These are phyloP conservation scores for Notechis scutatus DNA, from an alignment of 2,113 vertebrate genomes.

Conservation along the genomic window DNA sequence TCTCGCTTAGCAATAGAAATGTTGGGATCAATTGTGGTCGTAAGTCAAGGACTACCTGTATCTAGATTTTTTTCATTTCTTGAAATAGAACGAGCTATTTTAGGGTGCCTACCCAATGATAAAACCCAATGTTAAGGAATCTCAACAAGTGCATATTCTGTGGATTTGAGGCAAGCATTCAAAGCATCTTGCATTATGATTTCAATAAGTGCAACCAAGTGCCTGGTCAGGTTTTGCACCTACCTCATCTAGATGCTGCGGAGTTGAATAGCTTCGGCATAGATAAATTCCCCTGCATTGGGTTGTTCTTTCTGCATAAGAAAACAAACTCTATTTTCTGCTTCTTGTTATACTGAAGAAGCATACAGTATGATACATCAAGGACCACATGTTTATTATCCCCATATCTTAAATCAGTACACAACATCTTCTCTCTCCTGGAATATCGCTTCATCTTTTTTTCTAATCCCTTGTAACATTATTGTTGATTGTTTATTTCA, in stretches of 20 bases:
- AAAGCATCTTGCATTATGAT: background rate
- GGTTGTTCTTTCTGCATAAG: background rate
- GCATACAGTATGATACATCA: background rate
- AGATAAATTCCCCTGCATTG: background rate
- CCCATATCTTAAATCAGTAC: background rate
- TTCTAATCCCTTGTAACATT: background rate
- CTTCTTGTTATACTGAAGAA: background rate
- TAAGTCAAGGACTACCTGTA: too few relatives aligned
- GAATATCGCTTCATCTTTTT: background rate
- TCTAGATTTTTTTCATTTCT: background rate
- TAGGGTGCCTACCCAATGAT: too few relatives aligned
- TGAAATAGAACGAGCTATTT: background rate
- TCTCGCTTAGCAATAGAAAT: too few relatives aligned
- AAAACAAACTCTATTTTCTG: background rate
- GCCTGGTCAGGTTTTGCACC: background rate
- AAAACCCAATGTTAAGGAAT: background rate
- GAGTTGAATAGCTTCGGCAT: background rate
- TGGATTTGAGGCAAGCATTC: background rate
- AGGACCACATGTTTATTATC: background rate
- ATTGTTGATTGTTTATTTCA: background rate
- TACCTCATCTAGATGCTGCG: background rate
- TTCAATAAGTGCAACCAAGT: background rate
- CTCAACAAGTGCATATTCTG: background rate
- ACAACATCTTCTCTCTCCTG: background rate
- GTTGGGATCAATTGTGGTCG: too few relatives aligned